Evolutionary conservation across 1,140 invertebrate genomes (phyloP).

Genomic region (Psilanteris sp.): DNA sequence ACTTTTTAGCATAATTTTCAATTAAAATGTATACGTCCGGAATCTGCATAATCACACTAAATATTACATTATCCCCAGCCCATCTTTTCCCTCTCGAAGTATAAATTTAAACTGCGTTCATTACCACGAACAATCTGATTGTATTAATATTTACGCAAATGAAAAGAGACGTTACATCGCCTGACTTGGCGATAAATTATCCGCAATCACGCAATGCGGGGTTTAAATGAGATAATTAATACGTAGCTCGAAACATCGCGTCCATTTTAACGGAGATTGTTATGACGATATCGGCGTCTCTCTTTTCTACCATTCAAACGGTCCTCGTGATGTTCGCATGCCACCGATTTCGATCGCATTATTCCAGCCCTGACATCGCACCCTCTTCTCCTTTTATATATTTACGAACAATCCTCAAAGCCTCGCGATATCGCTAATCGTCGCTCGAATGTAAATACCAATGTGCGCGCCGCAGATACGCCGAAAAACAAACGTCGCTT

Average conservation of each 20-base stretch:
- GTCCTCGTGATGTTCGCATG: conserved; percentile 44
- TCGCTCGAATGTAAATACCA: conserved; percentile 45
- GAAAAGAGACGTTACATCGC: conserved; percentile 51
- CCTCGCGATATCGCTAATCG: conserved; percentile 51
- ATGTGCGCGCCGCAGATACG: conserved; percentile 31
- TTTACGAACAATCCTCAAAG: conserved; percentile 56
- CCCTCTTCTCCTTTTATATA: conserved; percentile 58
- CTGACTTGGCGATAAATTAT: conserved; percentile 44
- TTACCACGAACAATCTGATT: conserved; percentile 51
- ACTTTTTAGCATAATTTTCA: conserved; percentile 44
- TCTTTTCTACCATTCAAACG: conserved; percentile 61
- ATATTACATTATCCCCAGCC: conserved; percentile 36
- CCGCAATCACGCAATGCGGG: conserved; percentile 39
- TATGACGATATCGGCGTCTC: conserved; percentile 44
- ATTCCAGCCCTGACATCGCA: conserved; percentile 52
- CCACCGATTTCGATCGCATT: conserved; percentile 51
- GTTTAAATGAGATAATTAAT: conserved; percentile 62
- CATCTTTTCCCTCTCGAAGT: conserved; percentile 24
- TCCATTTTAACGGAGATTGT: conserved; percentile 48
- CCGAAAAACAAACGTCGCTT: conserved; percentile 44
- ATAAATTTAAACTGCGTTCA: conserved; percentile 46
- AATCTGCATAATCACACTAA: conserved; percentile 34
- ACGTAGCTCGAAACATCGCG: conserved; percentile 52
- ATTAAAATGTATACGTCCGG: conserved; percentile 29
- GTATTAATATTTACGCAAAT: conserved; percentile 54